phyloP scores from a whole-genome alignment of 35 echinoderm and acorn worm species.

The Hemicentrotus pulcherrimus region DNA sequence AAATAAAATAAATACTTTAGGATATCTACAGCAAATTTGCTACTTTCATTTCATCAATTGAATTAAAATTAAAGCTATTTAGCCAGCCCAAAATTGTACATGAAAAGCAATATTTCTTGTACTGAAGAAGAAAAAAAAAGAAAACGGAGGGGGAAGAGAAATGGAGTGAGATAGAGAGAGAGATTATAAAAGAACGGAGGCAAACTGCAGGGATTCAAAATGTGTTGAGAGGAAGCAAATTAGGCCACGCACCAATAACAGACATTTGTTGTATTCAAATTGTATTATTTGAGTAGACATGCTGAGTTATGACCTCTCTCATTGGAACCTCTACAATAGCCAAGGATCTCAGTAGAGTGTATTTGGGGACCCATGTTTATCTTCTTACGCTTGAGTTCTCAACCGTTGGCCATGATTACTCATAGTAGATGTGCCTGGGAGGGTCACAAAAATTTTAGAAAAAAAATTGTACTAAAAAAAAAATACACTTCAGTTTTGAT shows the following conservation, averaged over 20 bases:
- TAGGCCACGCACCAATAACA: background rate
- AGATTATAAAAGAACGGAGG: background rate
- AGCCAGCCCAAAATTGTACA: too few species aligned
- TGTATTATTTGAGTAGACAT: background rate
- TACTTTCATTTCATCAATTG: too few species aligned
- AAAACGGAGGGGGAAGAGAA: background rate
- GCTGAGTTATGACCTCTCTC: background rate
- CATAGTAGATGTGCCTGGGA: background rate
- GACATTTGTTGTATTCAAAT: background rate
- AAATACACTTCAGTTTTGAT: background rate
- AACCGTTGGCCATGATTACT: background rate
- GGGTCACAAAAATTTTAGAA: background rate
- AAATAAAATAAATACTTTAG: too few species aligned
- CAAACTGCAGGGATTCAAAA: background rate
- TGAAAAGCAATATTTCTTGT: too few species aligned
- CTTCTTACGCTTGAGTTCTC: background rate
- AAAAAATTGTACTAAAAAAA: background rate
- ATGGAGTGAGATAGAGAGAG: background rate
- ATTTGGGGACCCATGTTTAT: background rate
- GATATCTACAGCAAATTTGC: too few species aligned
- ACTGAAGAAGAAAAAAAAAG: background rate
- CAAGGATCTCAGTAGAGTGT: too few species aligned
- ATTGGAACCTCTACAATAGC: background rate
- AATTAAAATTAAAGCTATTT: too few species aligned
- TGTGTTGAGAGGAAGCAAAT: background rate